phyloP scores from a whole-genome alignment of 2,113 vertebrate genomes.

The Herpetotheres cachinnans region DNA sequence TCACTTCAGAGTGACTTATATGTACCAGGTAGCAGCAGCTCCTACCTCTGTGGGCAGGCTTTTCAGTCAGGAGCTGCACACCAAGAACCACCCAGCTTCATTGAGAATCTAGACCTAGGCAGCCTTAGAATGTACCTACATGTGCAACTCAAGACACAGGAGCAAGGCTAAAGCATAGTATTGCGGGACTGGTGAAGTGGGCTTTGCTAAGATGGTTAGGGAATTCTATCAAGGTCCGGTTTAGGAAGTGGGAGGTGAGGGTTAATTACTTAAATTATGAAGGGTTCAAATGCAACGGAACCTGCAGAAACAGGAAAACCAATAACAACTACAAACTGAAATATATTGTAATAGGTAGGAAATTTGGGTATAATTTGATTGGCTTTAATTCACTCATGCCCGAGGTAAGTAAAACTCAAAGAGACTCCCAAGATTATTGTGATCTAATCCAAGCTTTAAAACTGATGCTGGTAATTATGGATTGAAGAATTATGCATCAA shows the following conservation, averaged over 20 bases:
- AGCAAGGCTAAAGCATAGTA: not conserved
- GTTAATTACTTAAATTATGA: not conserved
- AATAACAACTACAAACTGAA: not conserved
- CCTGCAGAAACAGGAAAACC: not conserved
- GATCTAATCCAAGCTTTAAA: not conserved
- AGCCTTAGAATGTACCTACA: not conserved
- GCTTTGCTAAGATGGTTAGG: not conserved
- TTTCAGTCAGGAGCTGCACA: not conserved
- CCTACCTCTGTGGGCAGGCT: not conserved
- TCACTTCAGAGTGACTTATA: not conserved
- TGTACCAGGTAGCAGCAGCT: not conserved
- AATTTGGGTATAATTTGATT: not conserved
- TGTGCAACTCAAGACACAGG: rapidly evolving
- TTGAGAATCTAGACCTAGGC: not conserved
- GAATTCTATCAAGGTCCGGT: not conserved
- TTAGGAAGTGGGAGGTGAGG: not conserved
- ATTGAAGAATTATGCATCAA: not conserved
- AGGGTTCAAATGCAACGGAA: not conserved
- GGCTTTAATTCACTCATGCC: not conserved
- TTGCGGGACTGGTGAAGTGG: not conserved
- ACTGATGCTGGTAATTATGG: not conserved
- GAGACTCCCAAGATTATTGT: not conserved
- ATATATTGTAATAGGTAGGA: not conserved
- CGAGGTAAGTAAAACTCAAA: not conserved
- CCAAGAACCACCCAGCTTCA: not conserved